These are phyloP conservation scores for Acronicta leporina DNA, from an alignment of 2,888 invertebrate genomes.

Conservation along the genomic window DNA sequence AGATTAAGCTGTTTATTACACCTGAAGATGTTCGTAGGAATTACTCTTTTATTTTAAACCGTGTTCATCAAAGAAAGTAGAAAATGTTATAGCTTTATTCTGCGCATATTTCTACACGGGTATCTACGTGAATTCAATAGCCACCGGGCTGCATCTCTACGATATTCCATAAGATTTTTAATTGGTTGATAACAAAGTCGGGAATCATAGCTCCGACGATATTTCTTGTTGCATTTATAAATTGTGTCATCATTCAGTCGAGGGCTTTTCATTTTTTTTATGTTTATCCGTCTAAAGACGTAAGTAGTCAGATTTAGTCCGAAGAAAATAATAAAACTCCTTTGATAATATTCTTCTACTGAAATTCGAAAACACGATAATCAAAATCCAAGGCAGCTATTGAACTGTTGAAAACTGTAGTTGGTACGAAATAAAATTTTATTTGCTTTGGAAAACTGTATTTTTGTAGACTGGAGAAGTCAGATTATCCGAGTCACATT, in stretches of 20 bases:
- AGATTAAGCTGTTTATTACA: constrained; percentile 12
- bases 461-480: constrained; percentile 42
- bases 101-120: constrained; percentile 1
- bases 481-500: constrained; percentile 47
- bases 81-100: constrained; percentile 6
- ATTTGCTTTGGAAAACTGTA: constrained; percentile 53
- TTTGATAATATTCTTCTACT: constrained; percentile 18
- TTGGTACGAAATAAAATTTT: constrained; percentile 58
- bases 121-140: neutral
- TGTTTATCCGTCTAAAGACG: too few relatives aligned
- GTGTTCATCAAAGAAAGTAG: constrained; percentile 12
- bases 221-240: too few relatives aligned
- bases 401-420: constrained; percentile 57
- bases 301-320: neutral
- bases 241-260: too few relatives aligned
- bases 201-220: too few relatives aligned
- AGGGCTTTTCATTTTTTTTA: too few relatives aligned
- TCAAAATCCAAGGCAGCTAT: constrained; percentile 50
- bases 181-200: too few relatives aligned
- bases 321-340: neutral
- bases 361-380: constrained; percentile 50
- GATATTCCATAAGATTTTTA: too few relatives aligned
- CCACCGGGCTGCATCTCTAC: too few relatives aligned
- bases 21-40: constrained; percentile 4
- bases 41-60: constrained; percentile 8